phyloP scores from a whole-genome alignment of 2,888 invertebrate species.

The Orthonychiurus folsomi region DNA sequence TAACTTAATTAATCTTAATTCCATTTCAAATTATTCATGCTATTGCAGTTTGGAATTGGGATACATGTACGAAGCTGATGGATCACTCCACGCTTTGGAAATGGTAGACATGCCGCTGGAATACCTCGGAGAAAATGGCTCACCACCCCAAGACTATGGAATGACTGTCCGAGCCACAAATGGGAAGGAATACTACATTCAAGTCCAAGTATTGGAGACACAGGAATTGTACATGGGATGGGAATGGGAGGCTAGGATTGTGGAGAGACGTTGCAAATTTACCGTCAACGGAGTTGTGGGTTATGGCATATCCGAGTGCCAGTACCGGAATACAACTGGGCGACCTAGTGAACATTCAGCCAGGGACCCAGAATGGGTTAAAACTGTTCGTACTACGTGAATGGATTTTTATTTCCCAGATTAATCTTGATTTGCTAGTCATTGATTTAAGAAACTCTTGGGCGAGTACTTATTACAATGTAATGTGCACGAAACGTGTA shows the following conservation, averaged over 20 bases:
- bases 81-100: conserved; percentile 51
- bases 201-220: conserved; percentile 51
- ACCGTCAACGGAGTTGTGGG: conserved; percentile 56
- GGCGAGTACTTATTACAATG: too few relatives aligned
- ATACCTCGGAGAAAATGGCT: conserved; percentile 54
- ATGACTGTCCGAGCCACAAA: conserved; percentile 54
- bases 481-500: too few relatives aligned
- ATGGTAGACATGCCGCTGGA: conserved; percentile 52
- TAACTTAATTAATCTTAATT: not conserved
- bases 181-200: conserved; percentile 48
- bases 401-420: too few relatives aligned
- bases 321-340: conserved; percentile 54
- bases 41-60: conserved; percentile 57
- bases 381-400: too few relatives aligned
- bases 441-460: too few relatives aligned
- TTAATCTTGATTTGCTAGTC: too few relatives aligned
- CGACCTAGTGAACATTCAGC: conserved; percentile 46
- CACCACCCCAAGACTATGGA: conserved; percentile 54
- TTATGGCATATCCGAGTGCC: conserved; percentile 58
- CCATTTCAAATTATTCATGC: not conserved
- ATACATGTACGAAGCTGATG: conserved; percentile 52
- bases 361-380: conserved; percentile 40
- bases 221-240: conserved; percentile 54
- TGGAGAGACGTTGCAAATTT: conserved; percentile 53
- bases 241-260: conserved; percentile 52